phyloP scores from a whole-genome alignment of 2,113 vertebrate species.

The Megaceryle torquata region DNA sequence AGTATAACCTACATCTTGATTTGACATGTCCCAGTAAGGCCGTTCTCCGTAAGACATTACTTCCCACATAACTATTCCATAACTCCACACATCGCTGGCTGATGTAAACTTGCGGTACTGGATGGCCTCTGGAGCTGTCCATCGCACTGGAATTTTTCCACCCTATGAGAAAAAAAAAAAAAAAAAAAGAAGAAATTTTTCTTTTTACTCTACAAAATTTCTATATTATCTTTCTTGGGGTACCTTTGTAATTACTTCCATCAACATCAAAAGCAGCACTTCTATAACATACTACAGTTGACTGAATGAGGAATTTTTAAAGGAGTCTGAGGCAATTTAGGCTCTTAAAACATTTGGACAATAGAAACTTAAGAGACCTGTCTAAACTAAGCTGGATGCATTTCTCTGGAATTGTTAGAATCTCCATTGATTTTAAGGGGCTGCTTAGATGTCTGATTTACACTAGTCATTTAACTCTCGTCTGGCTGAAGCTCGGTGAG shows the following conservation, averaged over 20 bases:
- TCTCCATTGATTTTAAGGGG: neutral
- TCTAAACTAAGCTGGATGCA: neutral
- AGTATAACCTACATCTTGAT: slow-evolving; percentile 93
- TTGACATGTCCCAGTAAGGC: slow-evolving; percentile 99
- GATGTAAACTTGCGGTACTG: slow-evolving; percentile 98
- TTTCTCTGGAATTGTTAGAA: neutral
- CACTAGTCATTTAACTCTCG: neutral
- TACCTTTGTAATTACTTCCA: neutral
- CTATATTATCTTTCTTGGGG: neutral
- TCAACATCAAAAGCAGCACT: neutral
- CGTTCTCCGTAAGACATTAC: slow-evolving; percentile 98
- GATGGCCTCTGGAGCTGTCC: slow-evolving; percentile 97
- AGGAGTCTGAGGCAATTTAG: neutral
- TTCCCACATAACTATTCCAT: slow-evolving; percentile 99
- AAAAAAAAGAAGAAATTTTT: neutral
- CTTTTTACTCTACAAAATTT: neutral
- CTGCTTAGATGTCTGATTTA: neutral
- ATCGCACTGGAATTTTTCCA: slow-evolving; percentile 97
- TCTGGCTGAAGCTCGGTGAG: neutral
- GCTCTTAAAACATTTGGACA: neutral
- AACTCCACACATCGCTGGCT: slow-evolving; percentile 97
- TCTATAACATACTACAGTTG: neutral
- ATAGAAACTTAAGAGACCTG: neutral
- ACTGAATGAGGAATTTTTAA: neutral
- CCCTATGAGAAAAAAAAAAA: slow-evolving; percentile 75